phyloP scores from a whole-genome alignment of 2,113 vertebrate genomes.

The Hippocampus barbouri region DNA sequence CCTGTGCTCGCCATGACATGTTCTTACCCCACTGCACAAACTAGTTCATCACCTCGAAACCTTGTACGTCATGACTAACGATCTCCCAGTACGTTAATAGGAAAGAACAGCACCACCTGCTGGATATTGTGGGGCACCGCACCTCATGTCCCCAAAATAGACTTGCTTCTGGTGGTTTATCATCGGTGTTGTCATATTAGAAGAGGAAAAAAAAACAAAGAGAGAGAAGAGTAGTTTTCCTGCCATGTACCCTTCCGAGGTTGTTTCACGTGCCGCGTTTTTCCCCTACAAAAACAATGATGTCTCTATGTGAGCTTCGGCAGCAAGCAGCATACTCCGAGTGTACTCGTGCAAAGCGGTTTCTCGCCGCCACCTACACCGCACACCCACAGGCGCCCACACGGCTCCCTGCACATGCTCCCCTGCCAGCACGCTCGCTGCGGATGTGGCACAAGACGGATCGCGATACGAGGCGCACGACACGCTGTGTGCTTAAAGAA shows the following conservation, averaged over 20 bases:
- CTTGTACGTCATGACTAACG: too few relatives aligned
- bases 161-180: background rate
- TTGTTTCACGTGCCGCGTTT: background rate
- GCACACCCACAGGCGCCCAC: conserved; percentile 35
- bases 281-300: background rate
- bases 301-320: background rate
- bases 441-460: conserved; percentile 45
- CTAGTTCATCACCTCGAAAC: too few relatives aligned
- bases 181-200: background rate
- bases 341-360: conserved; percentile 15
- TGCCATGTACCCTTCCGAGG: background rate
- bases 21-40: too few relatives aligned
- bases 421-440: conserved; percentile 8
- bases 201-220: background rate
- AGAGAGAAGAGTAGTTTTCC: background rate
- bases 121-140: background rate
- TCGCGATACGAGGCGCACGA: conserved; percentile 40
- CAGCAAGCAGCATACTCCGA: background rate
- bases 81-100: background rate
- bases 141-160: background rate
- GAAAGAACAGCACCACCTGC: background rate
- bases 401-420: conserved; percentile 26
- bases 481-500: conserved; percentile 45
- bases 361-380: conserved; percentile 32
- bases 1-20: background rate